Base-by-base conservation (phyloP, 2,888 invertebrate species). In the Cheilosia vernalis region DNA sequence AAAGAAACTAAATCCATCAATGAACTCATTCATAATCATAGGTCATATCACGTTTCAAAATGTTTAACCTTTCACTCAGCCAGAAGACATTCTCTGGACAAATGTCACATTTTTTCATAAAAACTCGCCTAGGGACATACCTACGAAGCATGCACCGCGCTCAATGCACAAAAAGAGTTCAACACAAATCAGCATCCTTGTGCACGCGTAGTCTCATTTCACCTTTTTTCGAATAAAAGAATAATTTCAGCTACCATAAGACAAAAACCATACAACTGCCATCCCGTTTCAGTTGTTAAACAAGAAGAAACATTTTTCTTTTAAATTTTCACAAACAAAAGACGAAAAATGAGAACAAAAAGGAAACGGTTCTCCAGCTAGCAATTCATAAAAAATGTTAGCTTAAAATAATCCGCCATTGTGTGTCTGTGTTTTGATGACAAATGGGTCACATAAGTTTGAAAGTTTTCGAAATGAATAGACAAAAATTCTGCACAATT, bases 361-460 rank as follows among this genome's bases (percentile, higher is more conserved):
- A 60, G 49, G n/a, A 66, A 66, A 44, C 30, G n/a, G 40, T 10
- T 53, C 13, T 40, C 19, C n/a, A 13, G 24, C 19, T 67, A 30
- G 27, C 17, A 53, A 55, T 67, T 49, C 37, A 27, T 27, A 61
- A 40, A 55, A 47, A 51, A 66, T 66, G 74, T 66, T 55, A 30
- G 63, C 42, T 37, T 9, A 58, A 63, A 69, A 81, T 47, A 30
- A 55, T 44, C n/a, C 33, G 24, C 49, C 60, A 77, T 78, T 82
- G 82, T 82, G 37, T 70, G 7, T 30, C 9, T 66, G 27, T 60
- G 21, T 13, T 21, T 19, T 13, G 3, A 47, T 61, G 60, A 78
- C 66, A 82, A 82, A 78, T 72, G 72, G 82, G 82, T 72, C 78
- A 53, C 30, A 64, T 27, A 64, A 76, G 42, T 21, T 66, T 76